Conservation (phyloP, 2,888 invertebrate species). For the Hydriomena furcata region DNA sequence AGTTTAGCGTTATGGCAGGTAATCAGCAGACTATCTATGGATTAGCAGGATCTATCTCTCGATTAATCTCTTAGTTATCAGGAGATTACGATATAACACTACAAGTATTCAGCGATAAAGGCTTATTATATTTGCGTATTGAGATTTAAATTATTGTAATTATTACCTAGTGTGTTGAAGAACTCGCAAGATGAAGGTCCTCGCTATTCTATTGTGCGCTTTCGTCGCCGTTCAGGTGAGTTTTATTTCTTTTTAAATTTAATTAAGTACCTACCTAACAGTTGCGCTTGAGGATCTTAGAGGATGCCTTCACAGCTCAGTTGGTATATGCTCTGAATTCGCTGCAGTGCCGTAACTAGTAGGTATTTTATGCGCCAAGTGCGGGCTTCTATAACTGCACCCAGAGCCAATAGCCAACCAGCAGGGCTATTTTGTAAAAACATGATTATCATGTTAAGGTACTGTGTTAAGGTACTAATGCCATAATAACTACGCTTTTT, state of each 20-base stretch:
- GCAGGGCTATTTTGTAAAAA: too few species aligned
- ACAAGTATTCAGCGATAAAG: slow-evolving; percentile 38
- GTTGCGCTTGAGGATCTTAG: too few species aligned
- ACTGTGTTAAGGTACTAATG: too few species aligned
- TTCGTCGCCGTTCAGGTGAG: slow-evolving; percentile 65
- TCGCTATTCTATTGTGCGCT: slow-evolving; percentile 61
- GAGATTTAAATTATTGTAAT: slow-evolving; percentile 27
- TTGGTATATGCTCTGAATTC: too few species aligned
- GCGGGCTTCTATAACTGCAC: too few species aligned
- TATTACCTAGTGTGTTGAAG: slow-evolving; percentile 40
- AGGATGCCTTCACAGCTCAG: too few species aligned
- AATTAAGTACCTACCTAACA: too few species aligned
- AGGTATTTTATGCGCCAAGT: too few species aligned
- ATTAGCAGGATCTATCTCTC: slow-evolving; percentile 38
- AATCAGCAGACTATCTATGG: slow-evolving; percentile 37
- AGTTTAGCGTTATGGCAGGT: background rate
- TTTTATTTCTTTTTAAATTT: background rate
- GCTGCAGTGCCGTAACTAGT: too few species aligned
- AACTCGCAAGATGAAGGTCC: slow-evolving; percentile 63
- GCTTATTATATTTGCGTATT: slow-evolving; percentile 29
- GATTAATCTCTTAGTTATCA: slow-evolving; percentile 45
- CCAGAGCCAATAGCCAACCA: too few species aligned
- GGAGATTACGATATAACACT: slow-evolving; percentile 45
- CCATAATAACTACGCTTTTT: too few species aligned
- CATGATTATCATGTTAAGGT: too few species aligned